phyloP scores from a whole-genome alignment of 1,140 invertebrate genomes.

The Harpegnathos saltator region DNA sequence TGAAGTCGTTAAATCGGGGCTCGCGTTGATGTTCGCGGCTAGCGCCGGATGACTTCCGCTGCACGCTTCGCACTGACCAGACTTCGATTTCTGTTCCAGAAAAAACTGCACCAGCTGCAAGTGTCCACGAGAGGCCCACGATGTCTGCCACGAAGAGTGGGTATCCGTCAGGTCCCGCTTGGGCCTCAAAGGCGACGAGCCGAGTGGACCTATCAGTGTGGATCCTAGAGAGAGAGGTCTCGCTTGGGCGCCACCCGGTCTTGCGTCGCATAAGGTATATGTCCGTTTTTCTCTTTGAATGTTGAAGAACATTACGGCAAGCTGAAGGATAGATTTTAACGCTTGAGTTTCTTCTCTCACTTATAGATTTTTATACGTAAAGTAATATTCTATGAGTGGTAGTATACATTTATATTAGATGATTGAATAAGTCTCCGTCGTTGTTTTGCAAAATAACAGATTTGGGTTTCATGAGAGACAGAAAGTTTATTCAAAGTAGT shows the following conservation, averaged over 20 bases:
- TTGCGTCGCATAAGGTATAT: constrained; percentile 88
- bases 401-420: too few relatives aligned
- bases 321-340: too few relatives aligned
- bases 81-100: constrained; percentile 84
- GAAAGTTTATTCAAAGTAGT: too few relatives aligned
- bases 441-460: too few relatives aligned
- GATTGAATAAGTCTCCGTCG: too few relatives aligned
- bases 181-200: constrained; percentile 89
- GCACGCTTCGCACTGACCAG: neutral
- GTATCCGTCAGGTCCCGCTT: constrained; percentile 92
- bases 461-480: too few relatives aligned
- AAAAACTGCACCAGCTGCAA: constrained; percentile 95
- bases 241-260: constrained; percentile 93
- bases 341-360: too few relatives aligned
- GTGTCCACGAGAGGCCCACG: constrained; percentile 94
- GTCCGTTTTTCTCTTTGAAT: neutral
- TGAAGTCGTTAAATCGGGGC: constrained; percentile 4
- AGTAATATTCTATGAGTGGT: too few relatives aligned
- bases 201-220: constrained; percentile 81
- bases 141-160: constrained; percentile 95
- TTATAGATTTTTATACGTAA: too few relatives aligned
- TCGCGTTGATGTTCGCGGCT: neutral
- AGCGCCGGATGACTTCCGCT: neutral
- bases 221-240: constrained; percentile 89
- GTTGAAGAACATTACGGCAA: neutral